These are phyloP conservation scores for Oasisia sp. DNA, from an alignment of 2,888 invertebrate species.

Conservation along the genomic window DNA sequence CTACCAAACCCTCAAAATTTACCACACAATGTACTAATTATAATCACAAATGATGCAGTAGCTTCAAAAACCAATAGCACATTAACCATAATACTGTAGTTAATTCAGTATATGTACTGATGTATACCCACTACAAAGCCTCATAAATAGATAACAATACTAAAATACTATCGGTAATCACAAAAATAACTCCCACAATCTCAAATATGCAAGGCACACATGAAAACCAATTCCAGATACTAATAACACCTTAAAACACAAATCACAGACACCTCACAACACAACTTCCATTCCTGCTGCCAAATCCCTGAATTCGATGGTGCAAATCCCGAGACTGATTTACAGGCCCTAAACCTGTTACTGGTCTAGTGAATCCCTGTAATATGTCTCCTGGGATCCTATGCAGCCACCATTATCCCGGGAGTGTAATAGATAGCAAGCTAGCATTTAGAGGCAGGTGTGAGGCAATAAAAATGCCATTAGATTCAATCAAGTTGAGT, in stretches of 20 bases:
- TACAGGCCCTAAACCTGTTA: not conserved
- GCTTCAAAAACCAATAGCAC: no score
- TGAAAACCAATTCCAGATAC: not conserved
- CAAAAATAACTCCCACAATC: not conserved
- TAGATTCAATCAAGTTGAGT: conserved; percentile 6
- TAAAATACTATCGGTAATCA: not conserved
- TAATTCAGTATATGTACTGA: no score
- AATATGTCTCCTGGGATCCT: not conserved
- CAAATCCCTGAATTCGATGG: not conserved
- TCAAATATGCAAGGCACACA: no score
- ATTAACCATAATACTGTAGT: no score
- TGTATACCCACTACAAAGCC: no score
- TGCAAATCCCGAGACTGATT: not conserved
- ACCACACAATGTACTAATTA: no score
- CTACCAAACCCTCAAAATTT: no score
- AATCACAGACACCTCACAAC: not conserved
- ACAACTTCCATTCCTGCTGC: not conserved
- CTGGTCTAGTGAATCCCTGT: not conserved
- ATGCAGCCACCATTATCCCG: not conserved
- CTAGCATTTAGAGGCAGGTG: not conserved
- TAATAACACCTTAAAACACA: not conserved
- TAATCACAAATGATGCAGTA: no score
- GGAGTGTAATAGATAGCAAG: not conserved
- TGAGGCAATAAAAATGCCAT: not conserved
- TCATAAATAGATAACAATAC: no score